Evolutionary conservation across 2,888 invertebrate genomes (phyloP), one percentile per base, ranked within the genome.

Genomic region (Orchesellides sinensis): DNA sequence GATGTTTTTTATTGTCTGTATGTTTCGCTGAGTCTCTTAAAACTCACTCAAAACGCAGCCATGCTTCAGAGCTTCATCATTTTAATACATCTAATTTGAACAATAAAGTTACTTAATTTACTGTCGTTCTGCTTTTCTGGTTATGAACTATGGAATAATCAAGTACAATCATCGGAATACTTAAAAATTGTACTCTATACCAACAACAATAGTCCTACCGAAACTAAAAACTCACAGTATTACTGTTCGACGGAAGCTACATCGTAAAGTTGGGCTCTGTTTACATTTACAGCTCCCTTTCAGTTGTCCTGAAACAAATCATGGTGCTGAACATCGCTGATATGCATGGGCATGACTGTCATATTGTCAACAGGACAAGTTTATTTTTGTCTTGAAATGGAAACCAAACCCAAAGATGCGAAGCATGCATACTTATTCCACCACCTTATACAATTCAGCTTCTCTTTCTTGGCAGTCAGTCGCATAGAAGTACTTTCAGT

Each of bases 371-470:
- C 54, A 54, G 54, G 54, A 14, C 6, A 23, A n/a, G 40, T 54
- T 54, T 54, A 54, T 54, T 54, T 54, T 54, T 54, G 25, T 21
- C 54, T 23, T 25, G 14, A 54, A 54, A 54, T 12, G 54, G 54
- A 54, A 54, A 54, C 54, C 21, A 25, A 25, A 14, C 25, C 54
- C 54, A 54, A 25, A 14, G 23, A 54, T 25, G 54, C 54, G 12
- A 12, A 54, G 54, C 23, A 25, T 25, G n/a, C 17, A 47, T n/a
- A 19, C 19, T 49, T 49, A 49, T 8, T n/a, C n/a, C n/a, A n/a
- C n/a, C n/a, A n/a, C n/a, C n/a, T n/a, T n/a, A n/a, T n/a, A n/a
- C n/a, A n/a, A n/a, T n/a, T n/a, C n/a, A n/a, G n/a, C n/a, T n/a
- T n/a, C n/a, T n/a, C 10, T 2, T 40, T 25, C 17, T 49, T 49